These are phyloP conservation scores for Cryptoleucopteryx plumbea DNA, from an alignment of 2,113 vertebrate genomes.

Conservation along the genomic window DNA sequence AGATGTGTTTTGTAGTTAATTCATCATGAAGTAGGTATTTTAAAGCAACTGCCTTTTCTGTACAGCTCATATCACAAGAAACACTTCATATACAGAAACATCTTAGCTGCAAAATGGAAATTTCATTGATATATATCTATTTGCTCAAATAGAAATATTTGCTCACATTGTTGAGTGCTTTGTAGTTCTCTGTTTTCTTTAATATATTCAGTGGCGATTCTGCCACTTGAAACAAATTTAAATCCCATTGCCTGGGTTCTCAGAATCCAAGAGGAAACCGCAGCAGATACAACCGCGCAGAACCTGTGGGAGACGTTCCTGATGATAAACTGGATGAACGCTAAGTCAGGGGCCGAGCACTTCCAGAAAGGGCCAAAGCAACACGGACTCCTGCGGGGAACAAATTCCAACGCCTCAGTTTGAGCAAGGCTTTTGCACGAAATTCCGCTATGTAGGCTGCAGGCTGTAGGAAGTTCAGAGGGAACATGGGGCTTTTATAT, in stretches of 20 bases:
- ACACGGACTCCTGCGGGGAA: rapidly evolving
- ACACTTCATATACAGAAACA: neutral
- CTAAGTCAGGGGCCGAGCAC: neutral
- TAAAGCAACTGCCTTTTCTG: neutral
- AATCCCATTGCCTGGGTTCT: neutral
- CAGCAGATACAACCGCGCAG: neutral
- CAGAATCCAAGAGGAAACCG: neutral
- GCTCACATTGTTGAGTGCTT: neutral
- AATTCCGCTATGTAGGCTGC: neutral
- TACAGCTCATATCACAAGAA: neutral
- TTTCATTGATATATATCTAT: neutral
- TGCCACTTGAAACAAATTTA: neutral
- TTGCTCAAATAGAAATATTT: neutral
- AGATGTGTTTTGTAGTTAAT: neutral
- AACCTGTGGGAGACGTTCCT: neutral
- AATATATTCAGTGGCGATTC: neutral
- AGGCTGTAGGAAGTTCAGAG: neutral
- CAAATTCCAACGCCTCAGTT: rapidly evolving
- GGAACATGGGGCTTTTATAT: neutral
- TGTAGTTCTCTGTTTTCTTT: neutral
- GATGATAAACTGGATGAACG: neutral
- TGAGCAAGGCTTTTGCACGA: neutral
- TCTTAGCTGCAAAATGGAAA: neutral
- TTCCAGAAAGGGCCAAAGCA: neutral
- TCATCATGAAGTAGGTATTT: neutral